Base-by-base conservation (phyloP, 1,140 invertebrate species). In the Epicauta chinensis region DNA sequence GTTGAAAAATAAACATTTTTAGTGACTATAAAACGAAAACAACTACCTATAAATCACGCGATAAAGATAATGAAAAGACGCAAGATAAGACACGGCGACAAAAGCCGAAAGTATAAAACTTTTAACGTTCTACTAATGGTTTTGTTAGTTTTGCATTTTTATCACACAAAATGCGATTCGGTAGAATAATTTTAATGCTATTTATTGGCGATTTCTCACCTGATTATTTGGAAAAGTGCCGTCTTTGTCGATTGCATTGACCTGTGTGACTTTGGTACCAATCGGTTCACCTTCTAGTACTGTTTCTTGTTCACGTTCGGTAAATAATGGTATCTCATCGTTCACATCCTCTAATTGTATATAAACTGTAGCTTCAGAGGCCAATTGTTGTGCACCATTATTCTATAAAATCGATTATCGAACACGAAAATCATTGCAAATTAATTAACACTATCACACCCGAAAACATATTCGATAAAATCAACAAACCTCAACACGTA, bases 221-320 rank as follows among this genome's bases (percentile, higher is more conserved):
- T 91, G 83, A 76, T 94, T 95, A 71, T 94, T 94, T 14, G 91
- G 92, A 63, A 87, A 89, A 16, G 91, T 96, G 62, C 92, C 92
- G 73, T 98, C 95, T 69, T 92, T 93, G 75, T 98, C 95, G 39
- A 93, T 91, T 15, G 95, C 94, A 71, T 93, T 90, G 59, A 98
- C 91, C 75, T 95, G 91, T 15, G 92, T 94, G 48, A 98, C 94
- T 77, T 91, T 90, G 41, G 92, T 94, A 31, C 93, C 93, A 55
- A 91, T 83, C 16, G 88, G 90, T 74, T 97, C 91, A 39, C 93
- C 91, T 76, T 95, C 93, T 42, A 93, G 77, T 34, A 95, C 93
- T 11, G 89, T 95, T 76, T 93, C 92, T 70, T 95, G 91, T 73
- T 96, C 90, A 63, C 91, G 77, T 76, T 95, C 91, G 52, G 90